A percentile compares a stretch with the other conserved stretches of the same genome.
These are phyloP conservation scores for Macroteleia sp. DNA, from an alignment of 2,888 invertebrate genomes.

Conservation along the genomic window DNA sequence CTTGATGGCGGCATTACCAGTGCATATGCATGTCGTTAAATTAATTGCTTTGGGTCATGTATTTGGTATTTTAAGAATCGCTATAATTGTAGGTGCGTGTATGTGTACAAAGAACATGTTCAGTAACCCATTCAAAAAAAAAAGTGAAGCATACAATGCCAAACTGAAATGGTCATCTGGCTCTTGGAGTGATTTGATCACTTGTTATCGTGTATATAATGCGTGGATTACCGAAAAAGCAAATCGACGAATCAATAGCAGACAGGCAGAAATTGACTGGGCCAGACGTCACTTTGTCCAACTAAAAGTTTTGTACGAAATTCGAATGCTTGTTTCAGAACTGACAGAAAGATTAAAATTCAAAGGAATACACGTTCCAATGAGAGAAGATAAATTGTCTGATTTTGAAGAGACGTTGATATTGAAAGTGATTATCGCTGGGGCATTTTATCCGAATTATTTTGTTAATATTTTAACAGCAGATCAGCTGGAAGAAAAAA, in stretches of 20 bases:
- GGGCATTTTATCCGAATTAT: constrained; percentile 97
- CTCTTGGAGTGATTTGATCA: constrained; percentile 93
- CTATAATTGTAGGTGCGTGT: constrained; percentile 94
- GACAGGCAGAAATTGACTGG: constrained; percentile 87
- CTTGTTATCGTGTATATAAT: constrained; percentile 91
- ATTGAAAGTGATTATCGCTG: constrained; percentile 91
- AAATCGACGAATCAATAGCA: constrained; percentile 86
- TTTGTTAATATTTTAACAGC: constrained; percentile 87
- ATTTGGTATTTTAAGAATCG: constrained; percentile 93
- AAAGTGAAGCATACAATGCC: constrained; percentile 87
- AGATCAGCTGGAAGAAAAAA: constrained; percentile 86
- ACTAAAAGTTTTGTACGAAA: constrained; percentile 88
- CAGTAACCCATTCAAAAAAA: constrained; percentile 87
- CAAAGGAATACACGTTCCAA: constrained; percentile 86
- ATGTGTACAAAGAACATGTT: constrained; percentile 93
- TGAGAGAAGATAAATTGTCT: constrained; percentile 73
- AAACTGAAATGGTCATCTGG: constrained; percentile 93
- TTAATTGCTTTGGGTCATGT: constrained; percentile 94
- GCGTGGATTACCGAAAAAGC: constrained; percentile 88
- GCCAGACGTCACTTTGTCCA: constrained; percentile 89
- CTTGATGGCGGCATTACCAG: constrained; percentile 92
- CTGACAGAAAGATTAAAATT: constrained; percentile 86
- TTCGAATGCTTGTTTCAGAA: constrained; percentile 90
- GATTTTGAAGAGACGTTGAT: constrained; percentile 86
- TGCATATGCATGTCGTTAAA: constrained; percentile 92